phyloP scores from a whole-genome alignment of 2,113 vertebrate species.

The Prochilodus magdalenae region DNA sequence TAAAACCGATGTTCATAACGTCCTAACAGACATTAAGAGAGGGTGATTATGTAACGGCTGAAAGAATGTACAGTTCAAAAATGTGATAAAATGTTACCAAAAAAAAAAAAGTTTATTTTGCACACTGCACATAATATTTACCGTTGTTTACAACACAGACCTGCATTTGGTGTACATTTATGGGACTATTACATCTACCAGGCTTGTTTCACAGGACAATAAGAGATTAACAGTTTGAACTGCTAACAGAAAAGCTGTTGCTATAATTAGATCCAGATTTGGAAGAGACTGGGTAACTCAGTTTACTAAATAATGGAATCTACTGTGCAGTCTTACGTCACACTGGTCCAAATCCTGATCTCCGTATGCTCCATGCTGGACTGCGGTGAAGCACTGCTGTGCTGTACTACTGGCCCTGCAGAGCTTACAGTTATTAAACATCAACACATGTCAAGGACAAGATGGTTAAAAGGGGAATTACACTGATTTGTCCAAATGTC shows the following conservation, averaged over 20 bases:
- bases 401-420: too few relatives aligned
- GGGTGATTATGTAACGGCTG: not conserved
- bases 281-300: not conserved
- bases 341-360: not conserved
- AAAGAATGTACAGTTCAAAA: not conserved
- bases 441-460: not conserved
- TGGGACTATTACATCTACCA: not conserved
- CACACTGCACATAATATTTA: not conserved
- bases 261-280: not conserved
- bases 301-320: not conserved
- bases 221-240: conserved; percentile 3
- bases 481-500: too few relatives aligned
- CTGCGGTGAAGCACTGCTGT: not conserved
- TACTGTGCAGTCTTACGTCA: not conserved
- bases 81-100: not conserved
- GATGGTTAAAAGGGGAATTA: not conserved
- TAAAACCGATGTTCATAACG: not conserved
- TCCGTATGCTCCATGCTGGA: not conserved
- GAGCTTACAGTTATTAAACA: not conserved
- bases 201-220: conserved; percentile 15
- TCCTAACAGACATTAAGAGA: too few relatives aligned
- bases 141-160: not conserved
- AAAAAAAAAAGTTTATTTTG: conserved; percentile 9
- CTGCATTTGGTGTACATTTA: conserved; percentile 6
- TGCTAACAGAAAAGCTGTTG: not conserved